phyloP scores from a whole-genome alignment of 2,113 vertebrate species.

The Campylomormyrus tamandua region DNA sequence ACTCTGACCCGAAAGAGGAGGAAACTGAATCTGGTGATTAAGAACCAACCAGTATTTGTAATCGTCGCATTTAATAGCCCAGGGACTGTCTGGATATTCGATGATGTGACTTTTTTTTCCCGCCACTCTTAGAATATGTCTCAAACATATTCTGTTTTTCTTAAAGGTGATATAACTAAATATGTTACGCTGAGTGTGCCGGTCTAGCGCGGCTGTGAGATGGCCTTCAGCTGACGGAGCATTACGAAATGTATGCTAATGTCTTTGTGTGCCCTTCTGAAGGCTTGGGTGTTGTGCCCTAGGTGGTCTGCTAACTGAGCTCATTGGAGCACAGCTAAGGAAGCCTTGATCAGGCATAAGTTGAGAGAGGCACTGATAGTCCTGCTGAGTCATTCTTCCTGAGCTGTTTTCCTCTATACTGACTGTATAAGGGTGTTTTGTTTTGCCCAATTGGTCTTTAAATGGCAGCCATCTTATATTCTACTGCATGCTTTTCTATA shows the following conservation, averaged over 20 bases:
- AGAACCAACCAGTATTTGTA: background rate
- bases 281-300: background rate
- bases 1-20: background rate
- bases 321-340: background rate
- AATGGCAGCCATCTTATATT: background rate
- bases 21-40: background rate
- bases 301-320: background rate
- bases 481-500: background rate
- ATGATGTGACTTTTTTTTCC: background rate
- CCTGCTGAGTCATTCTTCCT: conserved; percentile 1
- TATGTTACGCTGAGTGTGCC: background rate
- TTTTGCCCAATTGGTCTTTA: background rate
- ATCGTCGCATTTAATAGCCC: background rate
- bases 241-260: background rate
- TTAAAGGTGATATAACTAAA: background rate
- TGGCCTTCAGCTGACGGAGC: background rate
- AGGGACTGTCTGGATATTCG: background rate
- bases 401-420: background rate
- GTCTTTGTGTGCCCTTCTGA: background rate
- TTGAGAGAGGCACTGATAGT: background rate
- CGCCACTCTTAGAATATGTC: background rate
- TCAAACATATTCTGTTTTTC: background rate
- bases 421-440: background rate
- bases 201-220: background rate
- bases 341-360: background rate